These are phyloP conservation scores for Leptatherina wallacei DNA, from an alignment of 2,797 vertebrate genomes.

Conservation along the genomic window DNA sequence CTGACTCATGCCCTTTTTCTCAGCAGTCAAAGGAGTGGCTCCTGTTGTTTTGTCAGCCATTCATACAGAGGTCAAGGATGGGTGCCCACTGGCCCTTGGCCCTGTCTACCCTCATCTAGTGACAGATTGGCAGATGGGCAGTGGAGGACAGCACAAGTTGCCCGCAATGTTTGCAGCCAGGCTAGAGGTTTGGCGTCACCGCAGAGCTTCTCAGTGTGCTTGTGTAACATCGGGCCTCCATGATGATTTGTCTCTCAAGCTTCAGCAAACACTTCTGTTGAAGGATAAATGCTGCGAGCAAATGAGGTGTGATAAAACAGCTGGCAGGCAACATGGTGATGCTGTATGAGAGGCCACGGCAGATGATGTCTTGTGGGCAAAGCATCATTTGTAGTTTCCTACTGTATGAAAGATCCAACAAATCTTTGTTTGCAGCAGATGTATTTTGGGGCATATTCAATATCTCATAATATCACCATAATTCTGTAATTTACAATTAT, in stretches of 20 bases:
- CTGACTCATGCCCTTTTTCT: conserved; percentile 51
- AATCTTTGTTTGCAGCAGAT: conserved; percentile 52
- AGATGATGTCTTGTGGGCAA: conserved; percentile 74
- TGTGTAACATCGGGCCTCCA: conserved; percentile 30
- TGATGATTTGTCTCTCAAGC: conserved; percentile 56
- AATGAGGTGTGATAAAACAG: conserved; percentile 80
- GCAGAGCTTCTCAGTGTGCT: conserved; percentile 43
- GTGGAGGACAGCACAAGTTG: conserved; percentile 48
- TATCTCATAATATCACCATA: conserved; percentile 10
- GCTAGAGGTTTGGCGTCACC: conserved; percentile 30
- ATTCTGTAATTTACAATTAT: conserved; percentile 3
- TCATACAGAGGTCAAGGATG: conserved; percentile 71
- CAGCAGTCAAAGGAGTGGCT: conserved; percentile 59
- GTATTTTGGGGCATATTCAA: conserved; percentile 19
- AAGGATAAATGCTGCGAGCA: conserved; percentile 70
- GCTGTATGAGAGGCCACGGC: conserved; percentile 69
- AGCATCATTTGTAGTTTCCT: conserved; percentile 70
- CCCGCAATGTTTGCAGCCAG: conserved; percentile 39
- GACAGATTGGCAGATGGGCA: conserved; percentile 59
- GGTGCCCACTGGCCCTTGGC: conserved; percentile 44
- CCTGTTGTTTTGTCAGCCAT: conserved; percentile 60
- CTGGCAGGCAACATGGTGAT: conserved; percentile 76
- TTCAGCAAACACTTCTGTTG: conserved; percentile 59
- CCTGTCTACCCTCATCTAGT: conserved; percentile 63
- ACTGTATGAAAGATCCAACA: conserved; percentile 52